These are phyloP conservation scores for Helicoverpa assulta DNA, from an alignment of 2,888 invertebrate genomes.

Conservation along the genomic window DNA sequence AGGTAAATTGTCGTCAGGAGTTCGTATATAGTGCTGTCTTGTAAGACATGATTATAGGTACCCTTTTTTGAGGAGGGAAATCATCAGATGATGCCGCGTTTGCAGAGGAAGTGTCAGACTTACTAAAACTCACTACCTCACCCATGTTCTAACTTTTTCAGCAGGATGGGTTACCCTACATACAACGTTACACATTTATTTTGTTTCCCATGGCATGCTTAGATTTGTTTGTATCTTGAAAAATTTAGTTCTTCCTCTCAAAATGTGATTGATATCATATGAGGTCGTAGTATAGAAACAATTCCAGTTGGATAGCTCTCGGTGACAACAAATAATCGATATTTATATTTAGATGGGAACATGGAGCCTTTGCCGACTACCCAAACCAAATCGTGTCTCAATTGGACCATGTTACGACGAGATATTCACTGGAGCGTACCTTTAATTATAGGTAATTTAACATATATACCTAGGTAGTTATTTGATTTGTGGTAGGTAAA, in stretches of 20 bases:
- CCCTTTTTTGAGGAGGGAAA: no score
- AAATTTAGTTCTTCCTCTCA: background rate
- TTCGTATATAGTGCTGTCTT: background rate
- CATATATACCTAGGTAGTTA: no score
- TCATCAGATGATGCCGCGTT: no score
- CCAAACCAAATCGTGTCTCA: conserved; percentile 72
- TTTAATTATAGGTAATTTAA: conserved; percentile 72
- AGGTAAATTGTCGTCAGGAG: conserved; percentile 58
- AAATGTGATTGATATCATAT: background rate
- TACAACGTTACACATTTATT: no score
- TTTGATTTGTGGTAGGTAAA: no score
- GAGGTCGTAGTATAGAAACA: background rate
- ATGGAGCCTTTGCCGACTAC: conserved; percentile 62
- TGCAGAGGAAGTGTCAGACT: no score
- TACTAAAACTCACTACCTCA: no score
- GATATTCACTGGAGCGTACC: conserved; percentile 78
- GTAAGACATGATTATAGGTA: no score
- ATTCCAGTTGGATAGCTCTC: conserved; percentile 21
- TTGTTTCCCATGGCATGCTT: no score
- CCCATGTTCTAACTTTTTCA: no score
- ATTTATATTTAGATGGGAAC: conserved; percentile 51
- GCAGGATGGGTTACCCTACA: no score
- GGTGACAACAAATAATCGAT: conserved; percentile 43
- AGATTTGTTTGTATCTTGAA: background rate
- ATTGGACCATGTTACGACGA: conserved; percentile 71